These are phyloP conservation scores for Phenacoccus solenopsis DNA, from an alignment of 1,140 invertebrate species.

Conservation along the genomic window DNA sequence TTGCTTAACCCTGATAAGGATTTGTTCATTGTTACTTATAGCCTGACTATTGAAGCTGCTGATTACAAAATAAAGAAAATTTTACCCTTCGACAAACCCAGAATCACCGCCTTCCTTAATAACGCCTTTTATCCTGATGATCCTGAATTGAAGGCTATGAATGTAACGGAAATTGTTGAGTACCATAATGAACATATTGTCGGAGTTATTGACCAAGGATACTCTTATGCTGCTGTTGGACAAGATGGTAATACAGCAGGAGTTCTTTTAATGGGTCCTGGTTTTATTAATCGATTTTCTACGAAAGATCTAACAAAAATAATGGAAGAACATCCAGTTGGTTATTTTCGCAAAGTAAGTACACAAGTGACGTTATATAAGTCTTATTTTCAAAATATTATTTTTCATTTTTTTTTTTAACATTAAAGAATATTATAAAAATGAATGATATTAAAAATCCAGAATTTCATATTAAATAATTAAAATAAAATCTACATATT, in stretches of 20 bases:
- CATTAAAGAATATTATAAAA: too few relatives aligned
- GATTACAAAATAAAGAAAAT: not conserved
- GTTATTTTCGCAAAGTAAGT: not conserved
- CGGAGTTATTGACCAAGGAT: not conserved
- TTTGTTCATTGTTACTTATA: too few relatives aligned
- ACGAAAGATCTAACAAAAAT: not conserved
- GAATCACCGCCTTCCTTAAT: not conserved
- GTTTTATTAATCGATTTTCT: not conserved
- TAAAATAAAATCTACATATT: too few relatives aligned
- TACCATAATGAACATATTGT: not conserved
- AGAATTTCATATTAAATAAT: too few relatives aligned
- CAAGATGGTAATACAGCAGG: not conserved
- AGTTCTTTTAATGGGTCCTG: not conserved
- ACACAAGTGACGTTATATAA: not conserved
- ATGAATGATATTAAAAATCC: too few relatives aligned
- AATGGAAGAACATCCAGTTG: not conserved
- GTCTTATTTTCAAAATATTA: too few relatives aligned
- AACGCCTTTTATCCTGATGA: not conserved
- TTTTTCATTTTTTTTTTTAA: too few relatives aligned
- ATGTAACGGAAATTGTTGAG: not conserved
- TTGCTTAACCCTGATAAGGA: too few relatives aligned
- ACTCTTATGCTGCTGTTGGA: not conserved
- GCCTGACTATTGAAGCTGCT: too few relatives aligned
- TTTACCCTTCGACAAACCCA: not conserved
- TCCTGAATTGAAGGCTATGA: not conserved